These are phyloP conservation scores for Aldabrachelys gigantea DNA, from an alignment of 2,113 vertebrate genomes.

Conservation along the genomic window DNA sequence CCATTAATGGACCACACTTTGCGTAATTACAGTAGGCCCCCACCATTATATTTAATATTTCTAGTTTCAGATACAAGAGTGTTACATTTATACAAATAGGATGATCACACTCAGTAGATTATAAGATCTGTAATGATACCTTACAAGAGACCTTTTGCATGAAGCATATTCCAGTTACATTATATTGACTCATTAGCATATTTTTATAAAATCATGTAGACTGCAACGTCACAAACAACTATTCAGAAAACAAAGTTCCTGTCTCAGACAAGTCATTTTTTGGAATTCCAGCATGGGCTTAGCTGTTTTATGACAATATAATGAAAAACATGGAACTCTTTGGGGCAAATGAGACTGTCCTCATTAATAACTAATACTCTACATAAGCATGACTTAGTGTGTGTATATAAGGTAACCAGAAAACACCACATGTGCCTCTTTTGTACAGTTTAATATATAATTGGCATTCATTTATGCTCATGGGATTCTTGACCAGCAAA, in stretches of 20 bases:
- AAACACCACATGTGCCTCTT: background rate
- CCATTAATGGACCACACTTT: too few species aligned
- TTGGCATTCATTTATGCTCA: background rate
- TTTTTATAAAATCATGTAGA: too few species aligned
- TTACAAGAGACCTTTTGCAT: too few species aligned
- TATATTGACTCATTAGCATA: too few species aligned
- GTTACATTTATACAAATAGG: too few species aligned
- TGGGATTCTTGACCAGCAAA: background rate
- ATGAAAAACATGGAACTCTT: constrained; percentile 53
- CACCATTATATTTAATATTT: too few species aligned
- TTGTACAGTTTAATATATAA: background rate
- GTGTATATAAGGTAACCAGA: background rate
- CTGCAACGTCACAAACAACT: background rate
- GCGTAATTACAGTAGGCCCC: too few species aligned
- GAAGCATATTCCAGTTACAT: too few species aligned
- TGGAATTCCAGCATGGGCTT: constrained; percentile 22
- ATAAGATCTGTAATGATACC: too few species aligned
- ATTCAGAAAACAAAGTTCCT: background rate
- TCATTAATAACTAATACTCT: constrained; percentile 51
- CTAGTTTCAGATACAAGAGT: too few species aligned
- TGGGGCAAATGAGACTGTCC: constrained; percentile 55
- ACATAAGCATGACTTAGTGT: constrained; percentile 22
- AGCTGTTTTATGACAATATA: constrained; percentile 1
- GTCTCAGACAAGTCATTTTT: background rate
- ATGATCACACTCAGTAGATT: too few species aligned